Evolutionary conservation across 1,140 invertebrate genomes (phyloP), one percentile per base, ranked within the genome.

Genomic region (Harpegnathos saltator): DNA sequence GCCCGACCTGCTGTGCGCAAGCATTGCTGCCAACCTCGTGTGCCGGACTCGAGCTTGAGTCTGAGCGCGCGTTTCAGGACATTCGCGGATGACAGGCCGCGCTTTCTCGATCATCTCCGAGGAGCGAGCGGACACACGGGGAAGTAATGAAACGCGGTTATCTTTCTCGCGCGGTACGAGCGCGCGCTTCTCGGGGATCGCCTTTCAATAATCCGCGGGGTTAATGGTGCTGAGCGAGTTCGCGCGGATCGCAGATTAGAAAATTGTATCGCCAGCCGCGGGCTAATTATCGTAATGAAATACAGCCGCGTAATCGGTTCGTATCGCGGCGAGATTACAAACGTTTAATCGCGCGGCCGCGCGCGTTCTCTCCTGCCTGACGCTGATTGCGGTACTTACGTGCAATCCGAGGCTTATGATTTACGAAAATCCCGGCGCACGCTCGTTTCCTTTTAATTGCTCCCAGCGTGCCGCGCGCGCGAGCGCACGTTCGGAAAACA

Each of bases 361-460:
- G 22, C 24, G 17, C n/a, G n/a, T 71, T 33, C 38, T 44, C 38
- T n/a, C n/a, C n/a, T 19, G n/a, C 7, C n/a, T 52, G 15, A 69
- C 48, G n/a, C 5, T 26, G 38, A 61, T 59, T 38, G 29, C 15
- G 38, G 19, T 38, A 29, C 19, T 56, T 48, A 33, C 2, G 38
- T 44, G 9, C 38, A 63, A 75, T 75, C 59, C 29, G 7, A 19
- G 14, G 19, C 50, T 26, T 19, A 29, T 50, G 59, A 77, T 48
- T 74, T 48, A 61, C 17, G 11, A 65, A 65, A 61, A 75, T 75
- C 29, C 7, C 12, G 29, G 26, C 22, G 38, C 38, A 38, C 19
- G n/a, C 29, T 71, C 29, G 17, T 59, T 73, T 59, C 54, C 56
- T 11, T 72, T 58, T 33, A 71, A 71, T 71, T 56, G n/a, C 19